A percentile compares a stretch with the other conserved stretches of the same genome.
phyloP scores from a whole-genome alignment of 1,140 invertebrate species.

The Vollenhovia emeryi region DNA sequence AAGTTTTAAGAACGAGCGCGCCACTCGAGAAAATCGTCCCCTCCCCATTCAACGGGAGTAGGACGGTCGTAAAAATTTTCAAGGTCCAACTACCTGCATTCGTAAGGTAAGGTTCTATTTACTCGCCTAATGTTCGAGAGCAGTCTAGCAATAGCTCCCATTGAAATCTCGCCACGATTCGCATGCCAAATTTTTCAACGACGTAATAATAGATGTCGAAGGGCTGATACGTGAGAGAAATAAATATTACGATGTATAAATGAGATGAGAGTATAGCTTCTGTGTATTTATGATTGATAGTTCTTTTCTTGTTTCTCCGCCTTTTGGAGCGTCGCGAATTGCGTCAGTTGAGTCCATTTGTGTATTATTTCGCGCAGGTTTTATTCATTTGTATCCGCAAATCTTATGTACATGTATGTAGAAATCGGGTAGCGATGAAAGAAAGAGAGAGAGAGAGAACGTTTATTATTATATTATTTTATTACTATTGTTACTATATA shows the following conservation, averaged over 20 bases:
- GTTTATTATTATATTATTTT: slow-evolving; percentile 44
- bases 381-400: slow-evolving; percentile 61
- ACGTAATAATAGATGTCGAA: slow-evolving; percentile 33
- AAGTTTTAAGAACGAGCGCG: slow-evolving; percentile 44
- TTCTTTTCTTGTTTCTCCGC: slow-evolving; percentile 2
- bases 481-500: slow-evolving; percentile 41
- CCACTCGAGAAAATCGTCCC: neutral
- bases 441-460: neutral
- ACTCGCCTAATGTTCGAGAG: slow-evolving; percentile 25
- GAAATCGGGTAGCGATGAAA: slow-evolving; percentile 32
- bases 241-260: slow-evolving; percentile 35
- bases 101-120: slow-evolving; percentile 57
- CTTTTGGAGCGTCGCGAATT: slow-evolving; percentile 25
- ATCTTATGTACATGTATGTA: slow-evolving; percentile 35
- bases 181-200: slow-evolving; percentile 61
- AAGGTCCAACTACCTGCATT: slow-evolving; percentile 65
- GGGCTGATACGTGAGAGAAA: slow-evolving; percentile 29
- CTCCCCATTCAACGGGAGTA: neutral
- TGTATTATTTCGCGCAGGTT: slow-evolving; percentile 42
- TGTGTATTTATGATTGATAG: slow-evolving; percentile 29
- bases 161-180: slow-evolving; percentile 45
- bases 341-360: slow-evolving; percentile 38
- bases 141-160: slow-evolving; percentile 35
- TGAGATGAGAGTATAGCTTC: slow-evolving; percentile 30
- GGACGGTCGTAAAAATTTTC: slow-evolving; percentile 39